Evolutionary conservation across 2,888 invertebrate species (phyloP).

Genomic region (Exocentrus adspersus): DNA sequence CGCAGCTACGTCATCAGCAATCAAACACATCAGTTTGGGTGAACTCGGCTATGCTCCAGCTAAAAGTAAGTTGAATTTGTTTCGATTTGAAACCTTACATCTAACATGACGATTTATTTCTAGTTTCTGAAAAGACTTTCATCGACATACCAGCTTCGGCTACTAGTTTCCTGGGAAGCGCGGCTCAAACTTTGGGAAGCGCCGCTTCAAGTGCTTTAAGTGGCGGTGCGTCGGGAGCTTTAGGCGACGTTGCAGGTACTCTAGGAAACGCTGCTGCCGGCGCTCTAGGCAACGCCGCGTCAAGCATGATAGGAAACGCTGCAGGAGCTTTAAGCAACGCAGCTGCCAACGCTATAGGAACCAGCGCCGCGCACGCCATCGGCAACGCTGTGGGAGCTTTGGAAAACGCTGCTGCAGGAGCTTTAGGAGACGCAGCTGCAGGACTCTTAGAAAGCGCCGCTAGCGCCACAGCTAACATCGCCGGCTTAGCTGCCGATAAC

Average conservation of each 20-base stretch:
- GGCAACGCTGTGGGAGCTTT: not conserved
- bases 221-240: too few relatives aligned
- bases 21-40: constrained; percentile 58
- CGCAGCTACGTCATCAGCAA: constrained; percentile 19
- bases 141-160: constrained; percentile 39
- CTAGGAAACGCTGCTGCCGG: not conserved
- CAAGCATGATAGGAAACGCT: too few relatives aligned
- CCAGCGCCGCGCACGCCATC: not conserved
- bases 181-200: too few relatives aligned
- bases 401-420: constrained; percentile 30
- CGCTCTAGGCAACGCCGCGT: not conserved
- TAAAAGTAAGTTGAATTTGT: constrained; percentile 49
- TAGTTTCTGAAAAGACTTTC: constrained; percentile 42
- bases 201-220: not conserved
- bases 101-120: constrained; percentile 21
- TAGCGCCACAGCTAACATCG: too few relatives aligned
- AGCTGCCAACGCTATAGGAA: not conserved
- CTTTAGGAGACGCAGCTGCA: too few relatives aligned
- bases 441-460: too few relatives aligned
- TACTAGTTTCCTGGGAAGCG: too few relatives aligned
- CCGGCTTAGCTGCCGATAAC: too few relatives aligned
- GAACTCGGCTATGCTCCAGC: constrained; percentile 65
- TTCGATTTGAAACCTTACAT: too few relatives aligned
- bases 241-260: constrained; percentile 13
- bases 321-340: too few relatives aligned